Percentiles rank a stretch among this genome's conserved stretches.
Conservation (phyloP, 2,113 vertebrate genomes). For the Turdus rufiventris region DNA sequence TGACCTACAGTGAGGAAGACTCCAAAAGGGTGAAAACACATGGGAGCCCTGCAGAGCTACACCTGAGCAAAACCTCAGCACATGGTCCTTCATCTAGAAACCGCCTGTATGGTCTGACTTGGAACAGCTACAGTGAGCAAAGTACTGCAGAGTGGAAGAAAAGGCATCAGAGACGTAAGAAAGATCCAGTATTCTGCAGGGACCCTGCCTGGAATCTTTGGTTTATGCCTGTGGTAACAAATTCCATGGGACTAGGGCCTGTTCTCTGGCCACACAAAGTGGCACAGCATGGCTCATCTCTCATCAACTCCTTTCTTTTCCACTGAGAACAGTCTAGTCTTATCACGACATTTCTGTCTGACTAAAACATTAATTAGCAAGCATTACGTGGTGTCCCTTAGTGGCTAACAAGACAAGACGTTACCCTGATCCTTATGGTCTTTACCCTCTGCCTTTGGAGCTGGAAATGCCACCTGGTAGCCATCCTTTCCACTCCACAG, state of each 20-base stretch:
- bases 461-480: neutral
- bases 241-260: neutral
- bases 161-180: neutral
- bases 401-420: neutral
- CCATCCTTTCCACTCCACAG: neutral
- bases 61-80: neutral
- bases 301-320: neutral
- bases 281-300: neutral
- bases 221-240: neutral
- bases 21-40: neutral
- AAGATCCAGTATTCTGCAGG: rapidly evolving
- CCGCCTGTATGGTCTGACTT: neutral
- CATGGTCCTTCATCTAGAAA: neutral
- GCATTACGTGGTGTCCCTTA: neutral
- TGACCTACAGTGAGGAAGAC: neutral
- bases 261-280: neutral
- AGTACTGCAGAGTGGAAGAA: neutral
- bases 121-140: neutral
- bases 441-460: neutral
- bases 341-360: neutral
- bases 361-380: neutral
- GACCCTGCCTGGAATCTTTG: neutral
- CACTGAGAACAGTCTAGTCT: neutral
- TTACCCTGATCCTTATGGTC: neutral
- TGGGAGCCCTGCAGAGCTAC: neutral